phyloP scores from a whole-genome alignment of 2,797 vertebrate genomes.

The Prunella strophiata region DNA sequence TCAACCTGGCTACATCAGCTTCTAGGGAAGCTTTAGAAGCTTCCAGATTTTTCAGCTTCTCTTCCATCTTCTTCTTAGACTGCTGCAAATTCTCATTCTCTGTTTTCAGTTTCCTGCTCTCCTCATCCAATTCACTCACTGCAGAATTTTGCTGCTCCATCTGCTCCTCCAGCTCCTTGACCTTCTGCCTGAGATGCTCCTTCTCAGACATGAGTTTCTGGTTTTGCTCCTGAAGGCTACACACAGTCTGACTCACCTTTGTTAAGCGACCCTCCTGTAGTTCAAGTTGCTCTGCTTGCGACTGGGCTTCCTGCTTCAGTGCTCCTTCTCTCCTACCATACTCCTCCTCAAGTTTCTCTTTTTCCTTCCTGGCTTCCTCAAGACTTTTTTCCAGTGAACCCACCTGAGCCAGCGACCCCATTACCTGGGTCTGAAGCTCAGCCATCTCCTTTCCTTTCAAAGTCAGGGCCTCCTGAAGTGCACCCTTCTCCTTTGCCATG shows the following conservation, averaged over 20 bases:
- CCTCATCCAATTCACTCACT: background rate
- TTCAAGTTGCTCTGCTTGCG: slow-evolving; percentile 76
- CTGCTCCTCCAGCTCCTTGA: slow-evolving; percentile 75
- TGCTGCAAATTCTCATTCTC: slow-evolving; percentile 77
- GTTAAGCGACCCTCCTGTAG: slow-evolving; percentile 78
- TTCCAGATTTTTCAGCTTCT: slow-evolving; percentile 73
- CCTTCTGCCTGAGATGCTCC: slow-evolving; percentile 71
- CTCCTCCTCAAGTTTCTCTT: slow-evolving; percentile 73
- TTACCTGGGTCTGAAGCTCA: slow-evolving; percentile 82
- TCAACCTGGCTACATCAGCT: slow-evolving; percentile 72
- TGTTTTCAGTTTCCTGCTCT: slow-evolving; percentile 56
- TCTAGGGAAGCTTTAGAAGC: slow-evolving; percentile 72
- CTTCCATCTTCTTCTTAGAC: slow-evolving; percentile 72
- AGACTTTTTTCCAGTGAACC: slow-evolving; percentile 74
- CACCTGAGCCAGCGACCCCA: slow-evolving; percentile 73
- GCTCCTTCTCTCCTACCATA: slow-evolving; percentile 67
- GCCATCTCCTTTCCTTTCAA: slow-evolving; percentile 79
- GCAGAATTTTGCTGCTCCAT: slow-evolving; percentile 14
- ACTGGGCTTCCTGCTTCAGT: slow-evolving; percentile 73
- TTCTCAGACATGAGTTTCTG: slow-evolving; percentile 77
- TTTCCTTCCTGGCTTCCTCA: slow-evolving; percentile 52
- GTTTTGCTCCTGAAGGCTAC: slow-evolving; percentile 81
- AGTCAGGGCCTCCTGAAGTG: slow-evolving; percentile 76
- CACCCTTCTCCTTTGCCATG: slow-evolving; percentile 68
- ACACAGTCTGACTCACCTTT: slow-evolving; percentile 78